Percentiles rank a stretch among this genome's conserved stretches.
These are phyloP conservation scores for Siderastrea siderea DNA, from an alignment of 92 coral and sea anemone species.

Conservation along the genomic window DNA sequence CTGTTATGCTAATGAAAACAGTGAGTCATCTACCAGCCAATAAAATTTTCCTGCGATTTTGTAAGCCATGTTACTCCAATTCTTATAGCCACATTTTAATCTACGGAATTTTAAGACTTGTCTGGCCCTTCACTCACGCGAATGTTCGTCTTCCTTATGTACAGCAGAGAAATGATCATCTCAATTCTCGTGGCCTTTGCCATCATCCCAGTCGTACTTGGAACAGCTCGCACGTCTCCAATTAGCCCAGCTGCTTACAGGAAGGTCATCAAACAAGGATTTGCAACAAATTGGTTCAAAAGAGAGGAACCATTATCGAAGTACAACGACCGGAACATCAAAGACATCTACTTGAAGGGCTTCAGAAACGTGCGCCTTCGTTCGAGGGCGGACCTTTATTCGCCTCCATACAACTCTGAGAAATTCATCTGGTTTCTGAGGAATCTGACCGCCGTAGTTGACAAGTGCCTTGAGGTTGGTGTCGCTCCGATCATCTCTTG, in stretches of 20 bases:
- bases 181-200: background rate
- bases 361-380: no score
- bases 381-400: background rate
- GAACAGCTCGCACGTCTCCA: background rate
- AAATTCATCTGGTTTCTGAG: slow-evolving; percentile 54
- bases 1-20: no score
- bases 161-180: background rate
- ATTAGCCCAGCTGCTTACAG: slow-evolving; percentile 45
- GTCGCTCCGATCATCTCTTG: slow-evolving; percentile 79
- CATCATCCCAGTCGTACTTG: background rate
- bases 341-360: slow-evolving; percentile 33
- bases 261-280: slow-evolving; percentile 56
- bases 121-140: no score
- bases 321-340: slow-evolving; percentile 66
- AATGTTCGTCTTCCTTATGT: no score
- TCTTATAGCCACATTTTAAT: no score
- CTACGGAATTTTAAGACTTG: no score
- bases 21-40: no score
- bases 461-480: slow-evolving; percentile 56
- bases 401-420: slow-evolving; percentile 35
- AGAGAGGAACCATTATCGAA: slow-evolving; percentile 33
- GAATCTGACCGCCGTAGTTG: slow-evolving; percentile 58
- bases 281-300: slow-evolving; percentile 78
- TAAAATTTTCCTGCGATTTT: no score
- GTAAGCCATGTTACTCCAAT: no score